These are phyloP conservation scores for Cephalopachus bancanus DNA, from an alignment of 2,797 vertebrate genomes.

Conservation along the genomic window DNA sequence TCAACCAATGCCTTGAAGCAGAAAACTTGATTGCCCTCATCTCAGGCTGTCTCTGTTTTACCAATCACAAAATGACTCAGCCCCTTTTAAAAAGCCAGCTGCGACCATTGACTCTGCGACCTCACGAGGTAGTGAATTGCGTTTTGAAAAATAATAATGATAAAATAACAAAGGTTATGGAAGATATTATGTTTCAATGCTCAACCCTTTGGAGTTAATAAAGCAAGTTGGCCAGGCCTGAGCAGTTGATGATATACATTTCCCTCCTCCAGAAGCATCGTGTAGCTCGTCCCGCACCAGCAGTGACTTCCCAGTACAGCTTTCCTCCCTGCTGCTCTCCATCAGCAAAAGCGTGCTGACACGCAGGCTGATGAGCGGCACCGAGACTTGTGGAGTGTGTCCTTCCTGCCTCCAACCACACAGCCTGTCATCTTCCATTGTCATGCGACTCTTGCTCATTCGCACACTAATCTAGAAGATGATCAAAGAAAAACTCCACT, in stretches of 20 bases:
- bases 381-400: slow-evolving; percentile 64
- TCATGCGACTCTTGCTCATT: slow-evolving; percentile 39
- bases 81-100: slow-evolving; percentile 81
- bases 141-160: slow-evolving; percentile 57
- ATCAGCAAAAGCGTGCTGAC: slow-evolving; percentile 52
- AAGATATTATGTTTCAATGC: slow-evolving; percentile 62
- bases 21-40: slow-evolving; percentile 73
- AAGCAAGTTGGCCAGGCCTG: slow-evolving; percentile 22
- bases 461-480: background rate
- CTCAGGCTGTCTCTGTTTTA: slow-evolving; percentile 71
- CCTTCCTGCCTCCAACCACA: slow-evolving; percentile 40
- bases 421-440: slow-evolving; percentile 63
- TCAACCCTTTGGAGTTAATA: slow-evolving; percentile 51
- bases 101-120: slow-evolving; percentile 70
- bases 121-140: slow-evolving; percentile 64
- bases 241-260: background rate
- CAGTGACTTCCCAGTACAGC: slow-evolving; percentile 54
- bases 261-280: slow-evolving; percentile 40
- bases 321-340: slow-evolving; percentile 21
- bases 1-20: slow-evolving; percentile 68
- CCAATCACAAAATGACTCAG: slow-evolving; percentile 76
- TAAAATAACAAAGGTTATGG: slow-evolving; percentile 61
- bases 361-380: slow-evolving; percentile 44
- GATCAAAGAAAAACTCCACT: slow-evolving; percentile 63
- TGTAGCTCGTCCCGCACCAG: slow-evolving; percentile 24